Evolutionary conservation across 92 coral and sea anemone genomes (phyloP), one percentile per base, ranked within the genome.

Genomic region (Parazoanthus atlanticus): DNA sequence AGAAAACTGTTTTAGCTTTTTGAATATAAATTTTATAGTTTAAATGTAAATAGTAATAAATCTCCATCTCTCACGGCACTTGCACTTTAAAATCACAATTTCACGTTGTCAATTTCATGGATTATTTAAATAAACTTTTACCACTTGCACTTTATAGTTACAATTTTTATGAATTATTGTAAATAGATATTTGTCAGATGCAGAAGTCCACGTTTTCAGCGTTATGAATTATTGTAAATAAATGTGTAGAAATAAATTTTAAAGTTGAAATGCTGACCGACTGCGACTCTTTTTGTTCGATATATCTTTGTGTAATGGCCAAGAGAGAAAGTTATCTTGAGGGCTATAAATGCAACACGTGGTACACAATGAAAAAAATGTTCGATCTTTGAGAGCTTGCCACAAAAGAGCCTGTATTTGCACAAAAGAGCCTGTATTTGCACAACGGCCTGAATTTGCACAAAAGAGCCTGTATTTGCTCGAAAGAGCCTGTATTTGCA

Each of bases 41-140:
- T 40, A 40, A 40, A 40, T 40, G 40, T 36, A 36, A 36, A 36
- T 36, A 36, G 40, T 36, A 36, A n/a, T n/a, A 36, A 36, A 36
- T 36, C 40, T 36, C 40, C 40, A 36, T 36, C 6, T 6, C 8
- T 43, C 49, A 43, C 1, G 49, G 49, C 49, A 43, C 49, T 43
- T 43, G 10, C 71, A 65, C 26, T 65, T 65, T 65, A 0, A 65
- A 65, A 65, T 65, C 71, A 65, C 71, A 65, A 65, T 65, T 65
- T 65, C 6, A 65, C 6, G 71, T 65, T 65, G 7, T 65, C 28
- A 65, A n/a, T 65, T n/a, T 65, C 71, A 17, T 64, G 70, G 70
- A 64, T 64, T 64, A 65, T 65, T 65, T 65, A 65, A 65, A 65
- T 65, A 65, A 65, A 65, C 71, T 65, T 65, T 65, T 65, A 65